Base-by-base conservation (phyloP, 2,113 vertebrate genomes). In the Cygnus atratus region DNA sequence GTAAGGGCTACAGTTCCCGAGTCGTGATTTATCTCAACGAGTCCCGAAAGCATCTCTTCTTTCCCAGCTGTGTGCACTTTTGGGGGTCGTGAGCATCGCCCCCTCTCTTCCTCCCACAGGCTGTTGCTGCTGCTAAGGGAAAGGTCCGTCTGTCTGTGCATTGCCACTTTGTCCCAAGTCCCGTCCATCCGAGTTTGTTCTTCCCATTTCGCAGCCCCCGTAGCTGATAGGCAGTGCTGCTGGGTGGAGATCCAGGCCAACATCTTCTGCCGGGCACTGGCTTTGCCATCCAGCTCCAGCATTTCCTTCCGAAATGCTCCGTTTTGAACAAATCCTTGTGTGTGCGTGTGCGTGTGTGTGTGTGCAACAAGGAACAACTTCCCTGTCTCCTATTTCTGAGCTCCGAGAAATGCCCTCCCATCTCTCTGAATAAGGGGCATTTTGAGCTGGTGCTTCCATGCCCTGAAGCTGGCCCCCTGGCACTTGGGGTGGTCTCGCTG, bases 41-140 rank as follows among this genome's bases (percentile, higher is more conserved):
- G 46, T 59, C 81, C 76, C 78, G 70, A 74, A 72, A 87, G 67
- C 89, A 39, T 66, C 80, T 96, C 86, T 84, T 76, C 66, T 74
- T 58, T 70, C 39, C 80, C 83, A 62, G 66, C 86, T 66, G 55
- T 16, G 76, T 87, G 96, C 92, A 87, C 92, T 90, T 82, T 89
- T 19, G 76, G 92, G 90, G 88, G 48, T 66, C 43, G 44, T n/a
- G 62, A 83, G 80, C 6, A 0, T 58, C 62, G 70, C 59, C 77
- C 80, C 75, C 33, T 22, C 57, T 44, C 90, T 62, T 43, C 72
- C 61, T 92, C 84, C 67, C 77, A 8, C 84, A 50, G 88, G 88
- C 87, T 80, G 37, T 89, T 88, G 68, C 92, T 94, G 84, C 75
- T 84, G 76, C 61, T 73, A 18, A 57, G 66, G 31, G 88, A 50